These are phyloP conservation scores for Octodon degus DNA, from an alignment of 2,113 vertebrate genomes.

Conservation along the genomic window DNA sequence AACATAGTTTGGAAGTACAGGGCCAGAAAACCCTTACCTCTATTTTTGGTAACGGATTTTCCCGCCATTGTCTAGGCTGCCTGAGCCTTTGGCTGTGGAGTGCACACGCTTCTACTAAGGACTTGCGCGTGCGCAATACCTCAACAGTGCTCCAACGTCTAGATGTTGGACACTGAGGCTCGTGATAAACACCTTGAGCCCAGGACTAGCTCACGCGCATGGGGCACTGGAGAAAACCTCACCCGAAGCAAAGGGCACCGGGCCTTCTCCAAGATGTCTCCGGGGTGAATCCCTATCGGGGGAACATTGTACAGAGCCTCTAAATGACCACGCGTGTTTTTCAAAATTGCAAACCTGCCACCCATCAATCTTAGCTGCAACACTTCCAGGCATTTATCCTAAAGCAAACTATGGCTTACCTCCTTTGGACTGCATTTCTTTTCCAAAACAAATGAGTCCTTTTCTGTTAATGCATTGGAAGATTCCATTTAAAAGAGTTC, in stretches of 20 bases:
- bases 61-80: fast-evolving
- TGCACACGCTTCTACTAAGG: too few relatives aligned
- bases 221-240: neutral
- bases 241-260: neutral
- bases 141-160: too few relatives aligned
- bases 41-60: neutral
- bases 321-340: neutral
- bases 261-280: neutral
- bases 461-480: neutral
- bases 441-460: neutral
- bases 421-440: neutral
- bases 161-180: too few relatives aligned
- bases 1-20: too few relatives aligned
- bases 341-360: neutral
- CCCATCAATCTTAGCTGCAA: neutral
- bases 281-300: neutral
- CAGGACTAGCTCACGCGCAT: neutral
- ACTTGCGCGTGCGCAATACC: neutral
- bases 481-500: neutral
- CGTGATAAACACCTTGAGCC: neutral
- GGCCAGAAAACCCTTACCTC: neutral
- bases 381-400: neutral
- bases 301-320: neutral
- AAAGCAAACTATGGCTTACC: neutral
- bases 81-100: neutral